Evolutionary conservation across 30 jellyfish, hydroid and myxozoan genomes (phyloP).

Genomic region (Aurelia coerulea): DNA sequence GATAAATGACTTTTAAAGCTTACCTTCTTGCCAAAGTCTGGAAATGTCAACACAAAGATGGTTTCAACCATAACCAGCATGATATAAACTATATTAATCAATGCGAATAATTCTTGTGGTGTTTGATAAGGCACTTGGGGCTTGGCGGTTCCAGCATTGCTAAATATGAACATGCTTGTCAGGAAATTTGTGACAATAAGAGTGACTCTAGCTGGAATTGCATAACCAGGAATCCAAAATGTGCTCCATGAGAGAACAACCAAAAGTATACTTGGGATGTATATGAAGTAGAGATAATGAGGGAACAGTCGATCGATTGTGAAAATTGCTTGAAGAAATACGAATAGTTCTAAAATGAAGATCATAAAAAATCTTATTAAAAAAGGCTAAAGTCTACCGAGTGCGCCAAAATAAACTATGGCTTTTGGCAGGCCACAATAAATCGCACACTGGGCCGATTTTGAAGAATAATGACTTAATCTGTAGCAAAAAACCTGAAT

Average conservation of each 20-base stretch:
- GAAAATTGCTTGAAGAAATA: conserved; percentile 27
- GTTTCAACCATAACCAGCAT: conserved; percentile 46
- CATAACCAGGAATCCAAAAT: conserved; percentile 61
- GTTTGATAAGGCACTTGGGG: conserved; percentile 58
- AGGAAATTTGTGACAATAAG: conserved; percentile 65
- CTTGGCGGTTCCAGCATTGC: conserved; percentile 8
- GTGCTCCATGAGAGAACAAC: conserved; percentile 54
- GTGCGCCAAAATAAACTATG: no score
- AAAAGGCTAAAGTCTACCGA: neutral
- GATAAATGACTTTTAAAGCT: neutral
- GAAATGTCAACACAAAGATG: neutral
- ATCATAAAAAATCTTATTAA: neutral
- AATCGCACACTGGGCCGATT: no score
- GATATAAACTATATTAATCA: conserved; percentile 33
- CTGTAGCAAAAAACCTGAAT: no score
- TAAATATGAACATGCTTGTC: conserved; percentile 51
- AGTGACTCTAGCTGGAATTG: conserved; percentile 76
- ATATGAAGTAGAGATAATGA: conserved; percentile 33
- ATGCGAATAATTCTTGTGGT: conserved; percentile 41
- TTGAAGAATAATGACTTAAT: no score
- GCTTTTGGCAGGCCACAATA: no score
- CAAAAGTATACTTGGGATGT: conserved; percentile 47
- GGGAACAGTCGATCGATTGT: conserved; percentile 25
- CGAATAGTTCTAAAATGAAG: conserved; percentile 27
- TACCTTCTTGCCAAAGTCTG: neutral